Evolutionary conservation across 2,797 vertebrate species (phyloP), one percentile per base, ranked within the genome.

Genomic region (Acanthurus tractus): DNA sequence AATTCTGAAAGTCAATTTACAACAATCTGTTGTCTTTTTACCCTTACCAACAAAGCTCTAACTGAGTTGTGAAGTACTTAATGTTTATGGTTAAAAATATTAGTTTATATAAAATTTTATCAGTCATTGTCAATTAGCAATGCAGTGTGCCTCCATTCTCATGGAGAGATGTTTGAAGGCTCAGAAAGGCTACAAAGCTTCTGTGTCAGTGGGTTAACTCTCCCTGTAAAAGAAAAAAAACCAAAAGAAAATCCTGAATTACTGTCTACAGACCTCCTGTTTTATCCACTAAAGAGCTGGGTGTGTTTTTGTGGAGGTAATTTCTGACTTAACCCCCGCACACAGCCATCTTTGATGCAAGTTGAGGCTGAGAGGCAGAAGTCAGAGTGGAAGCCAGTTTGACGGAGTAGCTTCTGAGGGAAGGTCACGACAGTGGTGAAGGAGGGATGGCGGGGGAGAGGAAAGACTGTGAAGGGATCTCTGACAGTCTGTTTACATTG

Each of bases 401-500:
- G 84, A 90, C 23, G 14, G 80, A 80, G 81, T 59, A 79, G 79
- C 75, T 84, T 81, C 81, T 77, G 84, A 74, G 46, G 74, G 62
- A 52, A 86, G 88, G 88, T 92, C 90, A 80, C 23, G 61, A 56
- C 65, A 59, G 79, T 52, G 55, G 67, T 62, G 54, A 62, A 72
- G 69, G 65, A 63, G 34, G 61, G 40, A 62, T 2, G 53, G 36
- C 0, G 29, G 74, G 69, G 68, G 69, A 66, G 80, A 71, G 69
- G 70, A 69, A 70, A 57, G 64, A 56, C 74, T 81, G 85, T 69
- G 87, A 63, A 70, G 64, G 76, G 79, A 87, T 82, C 67, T 66
- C 73, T 83, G 89, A 88, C 85, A 82, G 74, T 54, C 70, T 78
- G 84, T 90, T 89, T 88, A 88, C 82, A 84, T 75, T 45, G 48